These are phyloP conservation scores for Idaea straminata DNA, from an alignment of 2,888 invertebrate species.

Conservation along the genomic window DNA sequence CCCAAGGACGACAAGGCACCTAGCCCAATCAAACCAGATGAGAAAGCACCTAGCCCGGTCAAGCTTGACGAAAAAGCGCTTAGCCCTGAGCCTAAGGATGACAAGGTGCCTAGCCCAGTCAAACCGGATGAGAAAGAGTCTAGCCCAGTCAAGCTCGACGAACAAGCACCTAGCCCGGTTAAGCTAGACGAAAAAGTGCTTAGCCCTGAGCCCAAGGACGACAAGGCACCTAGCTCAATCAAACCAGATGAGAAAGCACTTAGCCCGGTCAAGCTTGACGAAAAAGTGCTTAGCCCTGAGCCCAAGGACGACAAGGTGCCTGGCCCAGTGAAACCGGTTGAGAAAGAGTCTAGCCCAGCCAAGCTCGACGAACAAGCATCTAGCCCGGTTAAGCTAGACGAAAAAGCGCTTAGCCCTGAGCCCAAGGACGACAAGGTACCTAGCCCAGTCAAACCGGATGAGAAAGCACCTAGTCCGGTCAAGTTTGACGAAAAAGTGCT, in stretches of 20 bases:
- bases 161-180: constrained; percentile 13
- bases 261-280: constrained; percentile 5
- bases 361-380: constrained; percentile 11
- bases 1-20: constrained; percentile 6
- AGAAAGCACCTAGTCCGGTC: constrained; percentile 10
- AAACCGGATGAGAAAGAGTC: constrained; percentile 15
- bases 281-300: constrained; percentile 15
- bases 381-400: constrained; percentile 9
- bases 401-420: too few relatives aligned
- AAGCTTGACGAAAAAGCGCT: constrained; percentile 12
- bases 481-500: constrained; percentile 8
- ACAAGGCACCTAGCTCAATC: constrained; percentile 4
- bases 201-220: too few relatives aligned
- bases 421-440: too few relatives aligned
- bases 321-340: constrained; percentile 7
- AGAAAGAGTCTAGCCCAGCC: constrained; percentile 11
- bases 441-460: constrained; percentile 14
- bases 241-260: constrained; percentile 15
- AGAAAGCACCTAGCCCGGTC: constrained; percentile 10
- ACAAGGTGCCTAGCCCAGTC: constrained; percentile 16
- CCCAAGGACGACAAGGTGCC: constrained; percentile 2
- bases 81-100: constrained; percentile 14
- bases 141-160: constrained; percentile 14
- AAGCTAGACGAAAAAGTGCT: constrained; percentile 3
- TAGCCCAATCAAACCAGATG: constrained; percentile 5